phyloP scores from a whole-genome alignment of 2,797 vertebrate genomes.

The Tangara arthus region DNA sequence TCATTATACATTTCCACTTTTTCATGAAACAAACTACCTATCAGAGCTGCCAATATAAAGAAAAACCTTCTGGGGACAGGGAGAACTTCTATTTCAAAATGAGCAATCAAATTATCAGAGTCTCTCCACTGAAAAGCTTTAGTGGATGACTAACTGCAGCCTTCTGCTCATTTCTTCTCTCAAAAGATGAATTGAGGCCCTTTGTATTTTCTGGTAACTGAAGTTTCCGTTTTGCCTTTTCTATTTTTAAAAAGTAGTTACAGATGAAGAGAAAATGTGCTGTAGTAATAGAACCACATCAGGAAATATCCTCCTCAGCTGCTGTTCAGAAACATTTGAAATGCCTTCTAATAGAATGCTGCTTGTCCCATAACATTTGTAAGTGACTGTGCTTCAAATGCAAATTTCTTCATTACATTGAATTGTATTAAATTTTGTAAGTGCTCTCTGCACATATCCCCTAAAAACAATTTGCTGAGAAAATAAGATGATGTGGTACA shows the following conservation, averaged over 20 bases:
- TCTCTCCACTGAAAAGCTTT: slow-evolving; percentile 63
- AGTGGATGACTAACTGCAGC: slow-evolving; percentile 68
- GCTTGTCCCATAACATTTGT: slow-evolving; percentile 66
- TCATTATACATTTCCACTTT: slow-evolving; percentile 34
- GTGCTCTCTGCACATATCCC: slow-evolving; percentile 60
- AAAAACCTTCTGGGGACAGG: slow-evolving; percentile 54
- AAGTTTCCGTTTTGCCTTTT: slow-evolving; percentile 70
- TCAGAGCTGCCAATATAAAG: slow-evolving; percentile 55
- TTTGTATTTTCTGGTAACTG: slow-evolving; percentile 66
- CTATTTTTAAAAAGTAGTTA: slow-evolving; percentile 73
- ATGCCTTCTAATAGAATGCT: slow-evolving; percentile 58
- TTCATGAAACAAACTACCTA: slow-evolving; percentile 39
- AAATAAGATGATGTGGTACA: slow-evolving; percentile 65
- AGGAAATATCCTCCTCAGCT: slow-evolving; percentile 69
- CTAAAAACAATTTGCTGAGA: slow-evolving; percentile 67
- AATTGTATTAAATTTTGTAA: slow-evolving; percentile 70
- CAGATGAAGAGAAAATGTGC: slow-evolving; percentile 69
- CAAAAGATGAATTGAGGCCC: slow-evolving; percentile 66
- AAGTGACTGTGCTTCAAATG: slow-evolving; percentile 70
- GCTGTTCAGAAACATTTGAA: slow-evolving; percentile 60
- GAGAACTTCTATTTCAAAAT: slow-evolving; percentile 64
- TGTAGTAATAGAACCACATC: slow-evolving; percentile 59
- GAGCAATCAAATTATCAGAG: slow-evolving; percentile 70
- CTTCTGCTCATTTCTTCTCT: slow-evolving; percentile 68
- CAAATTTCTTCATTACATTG: slow-evolving; percentile 72